Evolutionary conservation across 2,888 invertebrate species (phyloP).

Genomic region (Tiliacea aurago): DNA sequence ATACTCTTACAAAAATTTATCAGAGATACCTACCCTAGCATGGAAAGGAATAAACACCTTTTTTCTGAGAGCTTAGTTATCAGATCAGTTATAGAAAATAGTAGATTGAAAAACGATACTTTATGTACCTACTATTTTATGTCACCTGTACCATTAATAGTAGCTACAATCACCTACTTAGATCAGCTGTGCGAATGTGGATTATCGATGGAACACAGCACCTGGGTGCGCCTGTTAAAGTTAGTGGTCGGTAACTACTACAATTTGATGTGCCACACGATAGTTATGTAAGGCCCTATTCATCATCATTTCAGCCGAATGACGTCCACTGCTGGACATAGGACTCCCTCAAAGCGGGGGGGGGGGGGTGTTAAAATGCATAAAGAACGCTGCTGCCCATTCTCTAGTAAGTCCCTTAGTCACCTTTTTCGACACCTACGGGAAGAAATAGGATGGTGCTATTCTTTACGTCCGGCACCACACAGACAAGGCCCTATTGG

Average conservation of each 20-base stretch:
- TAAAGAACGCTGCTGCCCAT: too few relatives aligned
- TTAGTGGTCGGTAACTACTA: not conserved
- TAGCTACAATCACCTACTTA: not conserved
- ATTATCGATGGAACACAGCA: slow-evolving; percentile 22
- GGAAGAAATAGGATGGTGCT: too few relatives aligned
- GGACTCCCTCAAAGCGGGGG: too few relatives aligned
- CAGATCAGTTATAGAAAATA: not conserved
- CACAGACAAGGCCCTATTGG: not conserved
- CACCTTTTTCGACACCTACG: too few relatives aligned
- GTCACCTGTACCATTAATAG: not conserved
- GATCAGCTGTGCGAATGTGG: not conserved
- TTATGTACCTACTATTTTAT: not conserved
- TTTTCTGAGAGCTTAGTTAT: not conserved
- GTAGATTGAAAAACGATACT: not conserved
- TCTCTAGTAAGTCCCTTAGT: too few relatives aligned
- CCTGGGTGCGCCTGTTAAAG: slow-evolving; percentile 11
- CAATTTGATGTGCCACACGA: slow-evolving; percentile 1
- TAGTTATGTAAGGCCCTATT: slow-evolving; percentile 6
- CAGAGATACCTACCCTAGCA: not conserved
- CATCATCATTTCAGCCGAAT: too few relatives aligned
- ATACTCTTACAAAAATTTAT: not conserved
- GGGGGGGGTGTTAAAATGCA: too few relatives aligned
- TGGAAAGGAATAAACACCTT: not conserved
- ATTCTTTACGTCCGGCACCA: too few relatives aligned
- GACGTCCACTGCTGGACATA: too few relatives aligned